A percentile compares a stretch with the other conserved stretches of the same genome.
Conservation (phyloP, 2,113 vertebrate genomes). For the Grammomys surdaster region DNA sequence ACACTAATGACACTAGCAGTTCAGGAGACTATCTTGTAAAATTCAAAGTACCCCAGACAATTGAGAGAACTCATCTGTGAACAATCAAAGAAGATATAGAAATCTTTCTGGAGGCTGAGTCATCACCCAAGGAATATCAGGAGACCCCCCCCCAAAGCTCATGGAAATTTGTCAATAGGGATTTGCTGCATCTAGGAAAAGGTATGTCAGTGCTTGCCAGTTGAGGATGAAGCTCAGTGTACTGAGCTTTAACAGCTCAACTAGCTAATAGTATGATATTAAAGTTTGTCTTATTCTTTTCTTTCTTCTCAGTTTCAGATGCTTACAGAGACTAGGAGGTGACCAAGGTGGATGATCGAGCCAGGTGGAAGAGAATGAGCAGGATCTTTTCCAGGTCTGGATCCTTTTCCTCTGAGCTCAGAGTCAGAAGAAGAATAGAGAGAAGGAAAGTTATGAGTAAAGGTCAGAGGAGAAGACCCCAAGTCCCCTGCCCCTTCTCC, state of each 20-base stretch:
- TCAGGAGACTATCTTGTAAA: background rate
- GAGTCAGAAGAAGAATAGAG: background rate
- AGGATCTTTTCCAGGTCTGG: background rate
- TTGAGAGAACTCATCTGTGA: background rate
- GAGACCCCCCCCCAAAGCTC: background rate
- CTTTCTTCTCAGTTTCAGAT: background rate
- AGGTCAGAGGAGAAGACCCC: background rate
- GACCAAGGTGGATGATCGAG: background rate
- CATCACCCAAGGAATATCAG: background rate
- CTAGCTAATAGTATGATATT: background rate
- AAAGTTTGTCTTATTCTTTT: background rate
- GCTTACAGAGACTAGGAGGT: background rate
- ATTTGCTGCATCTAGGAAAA: background rate
- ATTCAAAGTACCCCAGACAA: background rate
- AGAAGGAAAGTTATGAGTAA: background rate
- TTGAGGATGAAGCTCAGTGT: slow-evolving; percentile 5
- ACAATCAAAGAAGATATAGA: background rate
- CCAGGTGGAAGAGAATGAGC: background rate
- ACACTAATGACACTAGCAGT: background rate
- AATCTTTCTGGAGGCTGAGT: background rate
- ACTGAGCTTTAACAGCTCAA: background rate
- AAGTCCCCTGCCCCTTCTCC: background rate
- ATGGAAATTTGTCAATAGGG: background rate
- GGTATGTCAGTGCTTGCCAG: background rate
- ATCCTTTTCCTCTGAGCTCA: background rate